Evolutionary conservation across 2,113 vertebrate genomes (phyloP), one percentile per base, ranked within the genome.

Genomic region (Motacilla tschutschensis): DNA sequence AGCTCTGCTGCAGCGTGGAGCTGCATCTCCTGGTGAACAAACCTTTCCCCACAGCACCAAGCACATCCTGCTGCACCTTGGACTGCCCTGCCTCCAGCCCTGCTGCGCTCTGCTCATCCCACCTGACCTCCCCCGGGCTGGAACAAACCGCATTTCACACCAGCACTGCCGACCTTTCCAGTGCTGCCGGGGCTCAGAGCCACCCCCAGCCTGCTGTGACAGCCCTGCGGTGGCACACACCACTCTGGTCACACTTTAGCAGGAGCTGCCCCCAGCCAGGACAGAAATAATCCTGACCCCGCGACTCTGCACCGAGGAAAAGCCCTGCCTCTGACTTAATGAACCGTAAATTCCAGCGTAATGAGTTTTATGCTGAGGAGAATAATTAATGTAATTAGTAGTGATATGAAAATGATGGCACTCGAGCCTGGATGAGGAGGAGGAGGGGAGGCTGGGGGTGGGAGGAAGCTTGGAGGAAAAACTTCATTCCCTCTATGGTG

Each of bases 331-430:
- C 79, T 41, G 83, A 60, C 85, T 89, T 93, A 95, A 93, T 82
- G 93, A 96, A 92, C 89, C 58, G 44, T 79, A 79, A 83, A 94
- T 93, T 89, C 86, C 71, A 82, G 82, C 86, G 87, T 94, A 94
- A 95, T 95, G 94, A 94, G 92, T 90, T 95, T 94, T 93, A 78
- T 85, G 90, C 87, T 90, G 92, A 93, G 83, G 90, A 95, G 91
- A 95, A 92, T 95, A 93, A 95, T 96, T 96, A 96, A 96, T 94
- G 83, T 94, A 95, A 95, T 94, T 96, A 94, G 79, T 6, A 41
- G 20, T 77, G 93, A 94, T 94, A 95, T 47, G 89, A 95, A 96
- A 96, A 93, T 89, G 83, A 95, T 87, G 91, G 74, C 86, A 16
- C 89, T 88, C 0, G 3, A 93, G 81, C 77, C 78, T 22, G 79